A percentile compares a stretch with the other conserved stretches of the same genome.
Evolutionary conservation across 30 jellyfish, hydroid and myxozoan genomes (phyloP).

Genomic region (Euphysa ruthae): DNA sequence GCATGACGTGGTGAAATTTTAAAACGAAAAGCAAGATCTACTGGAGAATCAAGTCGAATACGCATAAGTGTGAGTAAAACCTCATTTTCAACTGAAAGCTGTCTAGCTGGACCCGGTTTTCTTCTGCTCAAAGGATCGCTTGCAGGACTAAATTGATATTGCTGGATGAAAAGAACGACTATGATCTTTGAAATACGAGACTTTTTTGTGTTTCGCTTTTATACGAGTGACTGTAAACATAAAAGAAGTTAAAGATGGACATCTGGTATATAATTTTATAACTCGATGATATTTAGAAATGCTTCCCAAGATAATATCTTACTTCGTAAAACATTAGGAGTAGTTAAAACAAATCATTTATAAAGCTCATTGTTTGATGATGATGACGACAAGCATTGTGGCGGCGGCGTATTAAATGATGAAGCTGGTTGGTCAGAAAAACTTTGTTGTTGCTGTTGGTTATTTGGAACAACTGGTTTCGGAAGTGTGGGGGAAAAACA

Average conservation of each 20-base stretch:
- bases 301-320: neutral
- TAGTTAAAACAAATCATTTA: neutral
- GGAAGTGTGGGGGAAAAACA: too few relatives aligned
- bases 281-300: neutral
- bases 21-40: conserved; percentile 6
- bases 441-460: too few relatives aligned
- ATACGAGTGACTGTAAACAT: too few relatives aligned
- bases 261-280: too few relatives aligned
- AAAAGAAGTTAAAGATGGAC: too few relatives aligned
- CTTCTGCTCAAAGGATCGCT: neutral
- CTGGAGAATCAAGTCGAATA: neutral
- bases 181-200: neutral
- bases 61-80: neutral
- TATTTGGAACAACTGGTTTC: too few relatives aligned
- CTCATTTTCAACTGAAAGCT: conserved; percentile 25
- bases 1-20: conserved; percentile 25
- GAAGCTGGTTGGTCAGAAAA: too few relatives aligned
- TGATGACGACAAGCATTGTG: neutral
- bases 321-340: neutral
- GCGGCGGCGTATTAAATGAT: too few relatives aligned
- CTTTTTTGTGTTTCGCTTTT: neutral
- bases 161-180: neutral
- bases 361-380: neutral
- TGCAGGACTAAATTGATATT: neutral
- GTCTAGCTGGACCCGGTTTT: neutral